Percentiles rank a stretch among this genome's conserved stretches.
Evolutionary conservation across 2,888 invertebrate genomes (phyloP).

Genomic region (Protonemura montana): DNA sequence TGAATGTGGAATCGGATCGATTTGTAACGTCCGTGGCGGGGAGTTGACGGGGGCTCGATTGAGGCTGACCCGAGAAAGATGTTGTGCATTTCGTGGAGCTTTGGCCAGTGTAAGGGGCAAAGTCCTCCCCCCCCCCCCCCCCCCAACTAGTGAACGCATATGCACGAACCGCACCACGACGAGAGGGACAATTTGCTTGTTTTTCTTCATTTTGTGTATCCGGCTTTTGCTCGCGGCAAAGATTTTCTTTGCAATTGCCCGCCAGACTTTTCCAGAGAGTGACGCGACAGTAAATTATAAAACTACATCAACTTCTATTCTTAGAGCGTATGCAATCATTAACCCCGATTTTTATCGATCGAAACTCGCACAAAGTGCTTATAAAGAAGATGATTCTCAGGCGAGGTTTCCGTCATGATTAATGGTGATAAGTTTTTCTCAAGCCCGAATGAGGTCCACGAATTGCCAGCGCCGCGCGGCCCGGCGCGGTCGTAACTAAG

Average conservation of each 20-base stretch:
- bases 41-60: too few species aligned
- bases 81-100: not conserved
- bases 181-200: not conserved
- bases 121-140: too few species aligned
- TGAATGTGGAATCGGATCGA: not conserved
- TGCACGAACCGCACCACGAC: not conserved
- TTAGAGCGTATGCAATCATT: conserved; percentile 5
- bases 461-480: not conserved
- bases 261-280: not conserved
- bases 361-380: conserved; percentile 21
- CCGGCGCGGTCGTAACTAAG: conserved; percentile 24
- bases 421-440: conserved; percentile 37
- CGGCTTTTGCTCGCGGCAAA: not conserved
- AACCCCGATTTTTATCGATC: conserved; percentile 29
- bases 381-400: conserved; percentile 26
- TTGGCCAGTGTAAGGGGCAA: too few species aligned
- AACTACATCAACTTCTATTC: conserved; percentile 19
- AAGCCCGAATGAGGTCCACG: conserved; percentile 30
- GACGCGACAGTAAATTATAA: not conserved
- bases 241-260: not conserved
- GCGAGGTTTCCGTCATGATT: conserved; percentile 19
- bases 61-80: not conserved
- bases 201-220: not conserved
- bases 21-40: not conserved
- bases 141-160: not conserved